phyloP scores from a whole-genome alignment of 2,888 invertebrate species.

The Eilema depressum region DNA sequence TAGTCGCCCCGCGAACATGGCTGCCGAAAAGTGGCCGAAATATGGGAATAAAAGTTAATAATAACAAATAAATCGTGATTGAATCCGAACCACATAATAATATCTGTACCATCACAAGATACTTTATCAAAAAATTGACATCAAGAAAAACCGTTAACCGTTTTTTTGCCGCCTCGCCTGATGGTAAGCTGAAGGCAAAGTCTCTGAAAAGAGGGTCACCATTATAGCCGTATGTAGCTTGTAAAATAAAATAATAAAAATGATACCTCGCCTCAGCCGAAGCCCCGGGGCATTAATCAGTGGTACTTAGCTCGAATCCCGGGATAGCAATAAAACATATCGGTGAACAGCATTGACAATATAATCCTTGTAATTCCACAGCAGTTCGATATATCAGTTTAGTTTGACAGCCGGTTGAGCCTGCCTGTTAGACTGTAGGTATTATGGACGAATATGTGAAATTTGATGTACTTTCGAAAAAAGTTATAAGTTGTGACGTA shows the following conservation, averaged over 20 bases:
- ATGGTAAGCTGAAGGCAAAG: too few relatives aligned
- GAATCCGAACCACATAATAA: too few relatives aligned
- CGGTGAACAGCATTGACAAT: slow-evolving; percentile 46
- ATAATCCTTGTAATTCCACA: slow-evolving; percentile 45
- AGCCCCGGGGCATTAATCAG: slow-evolving; percentile 43
- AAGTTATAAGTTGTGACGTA: too few relatives aligned
- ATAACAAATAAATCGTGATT: too few relatives aligned
- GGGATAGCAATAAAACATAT: slow-evolving; percentile 49
- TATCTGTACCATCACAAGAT: not conserved
- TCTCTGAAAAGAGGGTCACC: too few relatives aligned
- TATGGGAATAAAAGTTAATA: too few relatives aligned
- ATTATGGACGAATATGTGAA: not conserved
- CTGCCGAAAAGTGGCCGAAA: too few relatives aligned
- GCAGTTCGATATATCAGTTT: slow-evolving; percentile 49
- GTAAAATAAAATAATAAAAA: slow-evolving; percentile 7
- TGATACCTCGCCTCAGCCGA: slow-evolving; percentile 12
- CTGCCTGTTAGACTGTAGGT: slow-evolving; percentile 16
- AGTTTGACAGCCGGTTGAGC: slow-evolving; percentile 47
- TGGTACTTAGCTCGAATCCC: slow-evolving; percentile 42
- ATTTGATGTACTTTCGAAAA: not conserved
- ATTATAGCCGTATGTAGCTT: too few relatives aligned
- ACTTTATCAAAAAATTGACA: not conserved
- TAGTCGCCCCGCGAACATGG: too few relatives aligned
- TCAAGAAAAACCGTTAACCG: not conserved
- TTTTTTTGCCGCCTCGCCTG: too few relatives aligned